Base-by-base conservation (phyloP, 2,797 vertebrate genomes). In the Geotrypetes seraphini region DNA sequence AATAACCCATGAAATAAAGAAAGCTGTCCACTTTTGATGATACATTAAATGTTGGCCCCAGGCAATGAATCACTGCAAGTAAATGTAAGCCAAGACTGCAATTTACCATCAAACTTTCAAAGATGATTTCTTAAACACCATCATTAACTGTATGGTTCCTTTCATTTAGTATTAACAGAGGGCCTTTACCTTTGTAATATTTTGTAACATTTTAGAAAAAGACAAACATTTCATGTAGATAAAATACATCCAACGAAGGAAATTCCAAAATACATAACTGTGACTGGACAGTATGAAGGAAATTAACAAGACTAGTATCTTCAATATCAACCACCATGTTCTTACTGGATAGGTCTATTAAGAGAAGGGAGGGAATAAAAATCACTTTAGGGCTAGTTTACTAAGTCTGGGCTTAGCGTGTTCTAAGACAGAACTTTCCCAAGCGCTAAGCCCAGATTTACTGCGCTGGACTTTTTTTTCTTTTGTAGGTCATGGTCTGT, bases 1-100 rank as follows among this genome's bases (percentile, higher is more conserved):
- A 83, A 84, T 80, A 81, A 78, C 73, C 78, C 75, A 69, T 81
- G 83, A 81, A 81, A 82, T 76, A 81, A 79, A 82, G 72, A 80
- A 80, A 80, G 59, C 71, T 81, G 77, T 76, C 79, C 73, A 71
- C 74, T 75, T 77, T 56, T 74, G 73, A 79, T 81, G 78, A 84
- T 75, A 69, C 79, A 83, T 79, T 77, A 73, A 78, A 73, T 74
- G 72, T 60, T 56, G 66, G 59, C 57, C 64, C 68, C 50, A 43
- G 67, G 68, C 60, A 75, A 79, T 75, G 66, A 81, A 79, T 78
- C 67, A 79, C 29, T 1, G 68, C 53, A 65, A 73, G 61, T 60
- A 49, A 64, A 71, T 73, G 63, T 63, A n/a, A 68, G 72, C 68
- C 71, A 65, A 63, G 51, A 55, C 47, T 53, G 38, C 50, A 62